Evolutionary conservation across 2,113 vertebrate species (phyloP).

Genomic region (Embiotoca jacksoni): DNA sequence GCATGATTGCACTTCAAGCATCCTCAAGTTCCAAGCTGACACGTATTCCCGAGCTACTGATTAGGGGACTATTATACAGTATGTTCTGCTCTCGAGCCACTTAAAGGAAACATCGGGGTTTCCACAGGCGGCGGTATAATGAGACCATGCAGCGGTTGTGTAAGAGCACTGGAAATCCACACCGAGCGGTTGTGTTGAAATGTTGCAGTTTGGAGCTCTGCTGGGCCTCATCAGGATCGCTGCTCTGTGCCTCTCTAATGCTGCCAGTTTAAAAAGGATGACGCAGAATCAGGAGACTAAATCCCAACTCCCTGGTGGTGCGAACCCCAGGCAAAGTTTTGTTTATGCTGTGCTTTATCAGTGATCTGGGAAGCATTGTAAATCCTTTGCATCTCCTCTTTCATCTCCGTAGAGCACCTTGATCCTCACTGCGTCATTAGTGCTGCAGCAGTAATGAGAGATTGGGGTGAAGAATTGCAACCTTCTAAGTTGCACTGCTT

Average conservation of each 20-base stretch:
- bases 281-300: conserved; percentile 68
- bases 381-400: conserved; percentile 75
- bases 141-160: conserved; percentile 25
- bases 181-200: conserved; percentile 37
- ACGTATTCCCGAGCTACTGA: conserved; percentile 59
- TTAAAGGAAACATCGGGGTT: conserved; percentile 50
- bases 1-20: conserved; percentile 72
- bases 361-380: conserved; percentile 76
- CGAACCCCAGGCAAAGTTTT: conserved; percentile 71
- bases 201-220: conserved; percentile 55
- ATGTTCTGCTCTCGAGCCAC: conserved; percentile 59
- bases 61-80: conserved; percentile 68
- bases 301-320: conserved; percentile 63
- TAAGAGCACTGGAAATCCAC: conserved; percentile 31
- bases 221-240: conserved; percentile 62
- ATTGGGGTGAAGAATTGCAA: conserved; percentile 65
- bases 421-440: conserved; percentile 73
- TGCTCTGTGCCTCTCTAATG: conserved; percentile 45
- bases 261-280: conserved; percentile 63
- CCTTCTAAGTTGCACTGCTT: conserved; percentile 54
- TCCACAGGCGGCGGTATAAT: conserved; percentile 61
- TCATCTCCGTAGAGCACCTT: conserved; percentile 77
- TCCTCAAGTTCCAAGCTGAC: conserved; percentile 56
- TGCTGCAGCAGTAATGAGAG: conserved; percentile 68
- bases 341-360: conserved; percentile 76